Evolutionary conservation across 23 tunicate genomes (phyloP).

Genomic region (Diplosoma virens): DNA sequence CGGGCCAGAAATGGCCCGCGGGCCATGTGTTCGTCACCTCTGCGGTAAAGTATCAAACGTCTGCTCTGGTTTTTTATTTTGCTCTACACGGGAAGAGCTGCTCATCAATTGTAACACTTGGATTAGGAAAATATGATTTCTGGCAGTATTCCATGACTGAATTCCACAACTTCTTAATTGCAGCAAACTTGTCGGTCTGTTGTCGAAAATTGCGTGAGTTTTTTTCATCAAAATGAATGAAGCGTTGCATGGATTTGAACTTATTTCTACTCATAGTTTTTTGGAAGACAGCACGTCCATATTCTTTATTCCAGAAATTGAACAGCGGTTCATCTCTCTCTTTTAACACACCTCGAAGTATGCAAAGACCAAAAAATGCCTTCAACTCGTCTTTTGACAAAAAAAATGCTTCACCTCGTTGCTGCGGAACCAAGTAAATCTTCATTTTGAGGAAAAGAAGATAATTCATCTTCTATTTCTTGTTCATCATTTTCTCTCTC

Average conservation of each 20-base stretch:
- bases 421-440: background rate
- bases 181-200: too few species aligned
- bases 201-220: background rate
- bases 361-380: conserved; percentile 2
- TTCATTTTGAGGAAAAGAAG: background rate
- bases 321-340: conserved; percentile 1
- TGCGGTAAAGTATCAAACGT: conserved; percentile 1
- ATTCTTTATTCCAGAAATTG: conserved; percentile 9
- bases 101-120: conserved; percentile 3
- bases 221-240: background rate
- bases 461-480: background rate
- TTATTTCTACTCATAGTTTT: conserved; percentile 6
- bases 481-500: background rate
- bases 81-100: conserved; percentile 10
- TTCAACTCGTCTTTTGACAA: background rate
- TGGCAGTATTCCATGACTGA: conserved; percentile 9
- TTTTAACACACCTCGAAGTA: conserved; percentile 4
- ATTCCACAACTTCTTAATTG: conserved; percentile 3
- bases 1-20: too few species aligned
- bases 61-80: background rate
- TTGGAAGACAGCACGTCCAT: background rate
- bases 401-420: background rate
- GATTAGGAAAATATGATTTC: background rate
- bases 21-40: too few species aligned
- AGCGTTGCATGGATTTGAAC: background rate